Conservation (phyloP, 2,888 invertebrate genomes). For the Oxycera nigricornis region DNA sequence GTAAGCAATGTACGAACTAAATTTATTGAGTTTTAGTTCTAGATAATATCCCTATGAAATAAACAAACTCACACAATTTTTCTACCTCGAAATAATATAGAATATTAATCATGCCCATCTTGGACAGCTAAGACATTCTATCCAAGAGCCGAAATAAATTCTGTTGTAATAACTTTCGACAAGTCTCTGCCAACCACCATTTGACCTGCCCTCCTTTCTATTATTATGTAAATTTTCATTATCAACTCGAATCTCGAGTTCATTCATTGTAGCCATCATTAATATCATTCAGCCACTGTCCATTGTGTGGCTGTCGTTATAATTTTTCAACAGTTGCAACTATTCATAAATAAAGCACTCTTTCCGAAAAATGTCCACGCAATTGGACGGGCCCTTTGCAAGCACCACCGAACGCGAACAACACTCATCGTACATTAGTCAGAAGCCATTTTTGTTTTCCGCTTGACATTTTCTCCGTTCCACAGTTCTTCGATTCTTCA, state of each 20-base stretch:
- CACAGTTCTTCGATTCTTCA: no score
- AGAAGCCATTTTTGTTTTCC: slow-evolving; percentile 30
- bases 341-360: slow-evolving; percentile 26
- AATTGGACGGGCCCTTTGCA: no score
- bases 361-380: neutral
- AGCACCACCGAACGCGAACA: neutral
- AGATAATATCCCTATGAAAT: no score
- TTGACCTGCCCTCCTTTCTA: neutral
- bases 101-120: no score
- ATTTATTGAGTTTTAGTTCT: no score
- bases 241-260: neutral
- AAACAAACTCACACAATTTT: no score
- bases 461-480: slow-evolving; percentile 27
- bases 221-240: slow-evolving; percentile 31
- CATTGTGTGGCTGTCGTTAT: slow-evolving; percentile 32
- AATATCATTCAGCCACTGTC: neutral
- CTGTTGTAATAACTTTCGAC: no score
- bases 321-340: slow-evolving; percentile 29
- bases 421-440: neutral
- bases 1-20: no score
- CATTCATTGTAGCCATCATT: slow-evolving; percentile 38
- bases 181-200: neutral
- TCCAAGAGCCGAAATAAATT: no score
- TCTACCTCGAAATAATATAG: no score
- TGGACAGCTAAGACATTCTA: no score